Evolutionary conservation across 2,797 vertebrate species (phyloP).

Genomic region (Notoglanidium macrostoma): DNA sequence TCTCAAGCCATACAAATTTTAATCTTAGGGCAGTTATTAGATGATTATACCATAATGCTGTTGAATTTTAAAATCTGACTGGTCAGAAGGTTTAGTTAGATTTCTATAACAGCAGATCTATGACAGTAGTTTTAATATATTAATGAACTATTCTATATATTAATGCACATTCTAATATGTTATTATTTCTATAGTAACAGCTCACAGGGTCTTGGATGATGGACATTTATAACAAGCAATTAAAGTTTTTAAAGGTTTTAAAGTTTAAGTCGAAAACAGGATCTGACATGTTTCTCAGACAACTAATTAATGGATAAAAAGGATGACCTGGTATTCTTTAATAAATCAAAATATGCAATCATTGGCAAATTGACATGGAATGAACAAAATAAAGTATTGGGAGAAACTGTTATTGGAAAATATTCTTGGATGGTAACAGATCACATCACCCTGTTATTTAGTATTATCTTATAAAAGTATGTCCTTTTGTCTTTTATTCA

Average conservation of each 20-base stretch:
- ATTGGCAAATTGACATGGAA: background rate
- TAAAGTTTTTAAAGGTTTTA: background rate
- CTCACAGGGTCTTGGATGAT: background rate
- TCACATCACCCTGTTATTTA: background rate
- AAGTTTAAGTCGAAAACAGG: background rate
- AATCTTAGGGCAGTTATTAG: background rate
- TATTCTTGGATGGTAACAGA: background rate
- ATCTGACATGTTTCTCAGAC: background rate
- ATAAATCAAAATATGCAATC: background rate
- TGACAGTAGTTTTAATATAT: background rate
- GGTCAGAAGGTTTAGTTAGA: background rate
- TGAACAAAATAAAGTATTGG: background rate
- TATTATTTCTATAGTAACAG: background rate
- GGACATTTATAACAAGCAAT: background rate
- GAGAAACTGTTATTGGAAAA: background rate
- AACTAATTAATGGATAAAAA: background rate
- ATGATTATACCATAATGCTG: background rate
- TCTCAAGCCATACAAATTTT: background rate
- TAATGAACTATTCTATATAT: background rate
- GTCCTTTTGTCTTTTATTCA: background rate
- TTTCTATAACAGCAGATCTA: background rate
- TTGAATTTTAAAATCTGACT: background rate
- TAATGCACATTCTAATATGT: background rate
- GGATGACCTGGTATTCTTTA: background rate
- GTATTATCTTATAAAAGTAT: background rate